Base-by-base conservation (phyloP, 2,113 vertebrate species). In the Cryptotis parvus region DNA sequence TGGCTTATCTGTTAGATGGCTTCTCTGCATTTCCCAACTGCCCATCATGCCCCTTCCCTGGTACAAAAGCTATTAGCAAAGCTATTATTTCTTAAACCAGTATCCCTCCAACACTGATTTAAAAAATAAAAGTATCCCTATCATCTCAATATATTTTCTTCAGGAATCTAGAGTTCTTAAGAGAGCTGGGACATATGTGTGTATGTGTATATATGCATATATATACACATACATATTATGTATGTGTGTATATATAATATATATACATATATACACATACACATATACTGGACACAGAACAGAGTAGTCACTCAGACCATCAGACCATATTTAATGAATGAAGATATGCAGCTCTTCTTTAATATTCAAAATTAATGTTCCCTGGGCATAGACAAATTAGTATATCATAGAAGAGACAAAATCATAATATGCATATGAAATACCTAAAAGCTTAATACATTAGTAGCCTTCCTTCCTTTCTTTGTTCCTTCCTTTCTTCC, bases 301-400 rank as follows among this genome's bases (percentile, higher is more conserved):
- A 89, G 2, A 86, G 37, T 33, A 89, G 45, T 76, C 37, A 49
- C 43, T 90, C 26, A 82, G 86, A 94, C 87, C 14, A 78, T 90
- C 26, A 82, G 86, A 94, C 87, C 14, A 78, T 11, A 79, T 39
- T 35, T 91, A 87, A 84, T 92, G 31, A 94, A 93, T 76, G 27
- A 88, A 84, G 39, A 86, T 52, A 63, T 84, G 18, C 29, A 81
- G 35, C 7, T 73, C 35, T 84, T 91, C 12, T 70, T 94, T 84
- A 92, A 78, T 84, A 91, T 84, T 95, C 43, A 84, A 94, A 95
- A 92, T 89, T 73, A 94, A 90, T 78, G 77, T 66, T n/a, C 49
- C 61, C 33, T 87, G 31, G n/a, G 80, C 35, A 84, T 49, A 14
- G 76, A 94, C 89, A 91, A 93, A 84, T 90, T 74, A 95, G 72